Percentiles rank a stretch among this genome's conserved stretches.
Evolutionary conservation across 2,113 vertebrate species (phyloP).

Genomic region (Naja naja): DNA sequence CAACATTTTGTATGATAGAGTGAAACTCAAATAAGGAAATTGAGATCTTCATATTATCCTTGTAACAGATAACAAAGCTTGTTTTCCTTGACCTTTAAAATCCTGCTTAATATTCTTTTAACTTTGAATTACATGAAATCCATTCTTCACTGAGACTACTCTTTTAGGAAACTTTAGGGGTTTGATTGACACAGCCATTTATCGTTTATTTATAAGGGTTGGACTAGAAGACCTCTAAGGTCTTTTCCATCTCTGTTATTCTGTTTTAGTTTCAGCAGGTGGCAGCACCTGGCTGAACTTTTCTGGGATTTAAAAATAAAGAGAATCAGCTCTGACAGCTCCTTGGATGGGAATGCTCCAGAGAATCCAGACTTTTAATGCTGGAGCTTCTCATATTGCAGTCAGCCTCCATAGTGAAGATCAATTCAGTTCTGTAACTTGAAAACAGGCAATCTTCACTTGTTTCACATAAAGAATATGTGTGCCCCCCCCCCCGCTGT

Average conservation of each 20-base stretch:
- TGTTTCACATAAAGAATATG: background rate
- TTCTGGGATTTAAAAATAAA: background rate
- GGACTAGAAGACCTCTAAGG: background rate
- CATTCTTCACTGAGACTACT: background rate
- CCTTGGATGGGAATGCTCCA: background rate
- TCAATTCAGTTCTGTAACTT: background rate
- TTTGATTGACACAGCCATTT: background rate
- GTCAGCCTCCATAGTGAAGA: background rate
- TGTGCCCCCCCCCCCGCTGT: accelerated
- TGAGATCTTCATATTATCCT: background rate
- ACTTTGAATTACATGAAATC: background rate
- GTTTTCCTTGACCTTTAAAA: background rate
- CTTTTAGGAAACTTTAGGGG: background rate
- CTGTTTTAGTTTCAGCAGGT: background rate
- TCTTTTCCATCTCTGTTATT: background rate
- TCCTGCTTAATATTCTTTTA: background rate
- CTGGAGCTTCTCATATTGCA: background rate
- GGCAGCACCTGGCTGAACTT: background rate
- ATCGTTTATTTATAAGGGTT: background rate
- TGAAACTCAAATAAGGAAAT: background rate
- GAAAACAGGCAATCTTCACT: background rate
- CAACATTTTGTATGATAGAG: background rate
- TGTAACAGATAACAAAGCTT: background rate
- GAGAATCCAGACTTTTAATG: background rate
- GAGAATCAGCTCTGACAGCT: background rate